Evolutionary conservation across 2,113 vertebrate species (phyloP).

Genomic region (Scomber scombrus): DNA sequence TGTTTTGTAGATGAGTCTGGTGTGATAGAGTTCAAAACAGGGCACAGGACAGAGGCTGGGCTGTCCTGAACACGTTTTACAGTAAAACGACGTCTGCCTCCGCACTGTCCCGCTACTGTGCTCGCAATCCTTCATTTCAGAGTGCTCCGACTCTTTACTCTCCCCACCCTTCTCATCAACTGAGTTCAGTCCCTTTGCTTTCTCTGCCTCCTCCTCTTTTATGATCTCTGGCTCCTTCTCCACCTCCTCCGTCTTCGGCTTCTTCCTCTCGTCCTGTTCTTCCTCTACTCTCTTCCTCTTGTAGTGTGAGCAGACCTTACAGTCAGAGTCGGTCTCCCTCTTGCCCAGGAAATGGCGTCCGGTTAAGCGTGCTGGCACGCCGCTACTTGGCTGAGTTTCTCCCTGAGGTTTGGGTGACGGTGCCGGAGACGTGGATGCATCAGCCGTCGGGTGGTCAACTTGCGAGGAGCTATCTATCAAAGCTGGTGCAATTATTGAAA

Average conservation of each 20-base stretch:
- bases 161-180: neutral
- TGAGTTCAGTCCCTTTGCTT: neutral
- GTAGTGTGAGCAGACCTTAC: slow-evolving; percentile 69
- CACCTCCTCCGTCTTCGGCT: neutral
- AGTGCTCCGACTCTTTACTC: slow-evolving; percentile 4
- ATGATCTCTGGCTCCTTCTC: slow-evolving; percentile 8
- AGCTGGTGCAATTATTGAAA: slow-evolving; percentile 74
- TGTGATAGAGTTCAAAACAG: slow-evolving; percentile 82
- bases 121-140: slow-evolving; percentile 37
- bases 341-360: slow-evolving; percentile 76
- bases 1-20: slow-evolving; percentile 71
- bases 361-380: slow-evolving; percentile 67
- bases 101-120: neutral
- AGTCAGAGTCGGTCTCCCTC: slow-evolving; percentile 57
- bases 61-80: slow-evolving; percentile 76
- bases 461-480: slow-evolving; percentile 58
- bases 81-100: slow-evolving; percentile 64
- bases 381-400: slow-evolving; percentile 17
- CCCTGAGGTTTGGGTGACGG: slow-evolving; percentile 43
- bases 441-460: slow-evolving; percentile 37
- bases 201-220: neutral
- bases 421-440: slow-evolving; percentile 49
- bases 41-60: slow-evolving; percentile 79
- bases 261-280: slow-evolving; percentile 22
- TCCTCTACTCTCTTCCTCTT: slow-evolving; percentile 66